Base-by-base conservation (phyloP, 2,113 vertebrate species). In the Albula glossodonta region DNA sequence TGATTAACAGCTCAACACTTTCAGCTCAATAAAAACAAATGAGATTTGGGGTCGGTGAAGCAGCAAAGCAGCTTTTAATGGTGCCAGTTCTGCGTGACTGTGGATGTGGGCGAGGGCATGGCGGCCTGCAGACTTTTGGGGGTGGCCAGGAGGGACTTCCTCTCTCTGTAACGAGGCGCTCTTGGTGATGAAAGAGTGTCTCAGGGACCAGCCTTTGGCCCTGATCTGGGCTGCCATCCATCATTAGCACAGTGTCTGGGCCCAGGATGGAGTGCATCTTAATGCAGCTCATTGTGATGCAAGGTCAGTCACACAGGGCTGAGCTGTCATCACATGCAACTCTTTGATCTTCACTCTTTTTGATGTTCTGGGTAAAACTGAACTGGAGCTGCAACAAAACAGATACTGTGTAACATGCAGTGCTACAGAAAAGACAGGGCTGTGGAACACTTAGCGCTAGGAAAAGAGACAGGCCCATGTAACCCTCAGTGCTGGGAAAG, bases 31-130 rank as follows among this genome's bases (percentile, higher is more conserved):
- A 89, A 63, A 87, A 87, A 89, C 88, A 91, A 70, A 56, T 63
- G 78, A 79, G 70, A 83, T 80, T 82, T 84, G 77, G 88, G 79
- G 85, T 86, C 84, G 80, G 86, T 81, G 83, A 77, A 78, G 87
- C 84, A 83, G 87, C 60, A 90, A 87, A 86, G 85, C 74, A 53
- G 85, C 19, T 80, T 89, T 90, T 89, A 91, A 89, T 91, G 79
- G 83, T 81, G 82, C 80, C 88, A 87, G 83, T 48, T 25, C 60
- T 87, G 86, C 74, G 85, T 87, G 84, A 81, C 79, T 31, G 41
- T 51, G 86, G 74, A 51, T 81, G 80, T 88, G 79, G 56, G 10
- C 83, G 84, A 79, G 12, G 41, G 25, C n/a, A 19, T 17, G 17
- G 19, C 49, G 13, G 4, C 22, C 2, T 57, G 51, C 81, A 9